Percentiles rank a stretch among this genome's conserved stretches.
These are phyloP conservation scores for Ectobius pallidus DNA, from an alignment of 2,888 invertebrate genomes.

Conservation along the genomic window DNA sequence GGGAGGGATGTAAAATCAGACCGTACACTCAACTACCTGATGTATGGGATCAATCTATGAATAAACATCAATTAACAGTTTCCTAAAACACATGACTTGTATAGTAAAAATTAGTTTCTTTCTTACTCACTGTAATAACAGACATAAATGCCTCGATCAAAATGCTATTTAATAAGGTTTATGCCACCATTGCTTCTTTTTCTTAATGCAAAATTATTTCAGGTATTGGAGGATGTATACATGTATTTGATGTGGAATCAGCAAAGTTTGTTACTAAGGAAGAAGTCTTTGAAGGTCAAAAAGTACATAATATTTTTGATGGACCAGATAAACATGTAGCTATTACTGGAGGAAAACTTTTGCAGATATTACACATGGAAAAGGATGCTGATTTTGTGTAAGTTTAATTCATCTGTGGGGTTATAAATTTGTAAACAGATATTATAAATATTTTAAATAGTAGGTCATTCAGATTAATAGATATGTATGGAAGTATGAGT, in stretches of 20 bases:
- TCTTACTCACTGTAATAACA: no score
- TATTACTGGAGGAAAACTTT: conserved; percentile 64
- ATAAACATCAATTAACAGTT: no score
- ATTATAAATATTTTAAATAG: conserved; percentile 40
- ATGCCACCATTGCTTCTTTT: not conserved
- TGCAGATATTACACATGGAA: conserved; percentile 51
- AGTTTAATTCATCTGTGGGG: conserved; percentile 31
- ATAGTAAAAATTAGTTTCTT: no score
- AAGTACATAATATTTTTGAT: conserved; percentile 63
- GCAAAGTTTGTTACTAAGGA: conserved; percentile 46
- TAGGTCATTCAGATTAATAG: conserved; percentile 38
- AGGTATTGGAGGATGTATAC: conserved; percentile 63
- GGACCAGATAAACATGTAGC: conserved; percentile 53
- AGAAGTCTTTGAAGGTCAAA: conserved; percentile 58
- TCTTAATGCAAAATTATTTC: no score
- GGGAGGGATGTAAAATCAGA: no score
- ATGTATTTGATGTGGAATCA: conserved; percentile 51
- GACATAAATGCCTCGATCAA: no score
- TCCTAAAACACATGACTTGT: no score
- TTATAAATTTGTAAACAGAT: no score
- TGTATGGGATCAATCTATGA: no score
- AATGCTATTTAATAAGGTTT: no score
- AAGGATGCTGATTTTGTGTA: conserved; percentile 5
- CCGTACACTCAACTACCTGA: no score
- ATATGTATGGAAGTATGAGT: not conserved